Evolutionary conservation across 2,113 vertebrate species (phyloP).

Genomic region (Chaetorhynchus papuensis): DNA sequence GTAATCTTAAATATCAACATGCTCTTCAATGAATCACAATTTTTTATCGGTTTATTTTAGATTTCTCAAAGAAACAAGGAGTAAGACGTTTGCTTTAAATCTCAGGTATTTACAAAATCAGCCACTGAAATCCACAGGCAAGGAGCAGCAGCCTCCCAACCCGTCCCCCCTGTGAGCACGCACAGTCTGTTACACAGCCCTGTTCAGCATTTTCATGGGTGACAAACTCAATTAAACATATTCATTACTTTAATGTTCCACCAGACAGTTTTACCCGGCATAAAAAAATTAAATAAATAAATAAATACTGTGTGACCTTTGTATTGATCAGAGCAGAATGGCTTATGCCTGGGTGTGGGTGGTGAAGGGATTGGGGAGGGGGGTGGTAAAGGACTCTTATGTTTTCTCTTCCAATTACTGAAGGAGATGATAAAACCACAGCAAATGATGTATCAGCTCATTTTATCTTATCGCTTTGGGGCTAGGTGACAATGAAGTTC

Average conservation of each 20-base stretch:
- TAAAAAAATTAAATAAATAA: slow-evolving; percentile 73
- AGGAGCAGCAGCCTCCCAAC: not conserved
- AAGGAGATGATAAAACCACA: slow-evolving; percentile 84
- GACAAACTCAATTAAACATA: slow-evolving; percentile 82
- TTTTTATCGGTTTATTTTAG: not conserved
- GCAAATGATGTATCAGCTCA: slow-evolving; percentile 89
- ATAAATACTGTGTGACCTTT: slow-evolving; percentile 75
- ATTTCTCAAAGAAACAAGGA: not conserved
- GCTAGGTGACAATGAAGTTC: slow-evolving; percentile 89
- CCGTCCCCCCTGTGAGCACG: not conserved
- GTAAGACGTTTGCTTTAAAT: not conserved
- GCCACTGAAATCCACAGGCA: not conserved
- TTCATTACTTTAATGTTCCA: slow-evolving; percentile 78
- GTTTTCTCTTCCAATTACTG: slow-evolving; percentile 85
- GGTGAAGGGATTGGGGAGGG: slow-evolving; percentile 54
- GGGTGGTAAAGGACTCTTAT: slow-evolving; percentile 65
- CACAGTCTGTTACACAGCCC: slow-evolving; percentile 24
- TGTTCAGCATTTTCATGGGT: slow-evolving; percentile 69
- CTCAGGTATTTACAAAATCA: not conserved
- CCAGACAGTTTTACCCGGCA: slow-evolving; percentile 65
- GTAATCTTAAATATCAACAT: not conserved
- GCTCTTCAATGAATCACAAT: not conserved
- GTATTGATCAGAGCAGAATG: slow-evolving; percentile 77
- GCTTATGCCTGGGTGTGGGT: slow-evolving; percentile 67
- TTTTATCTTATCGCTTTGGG: slow-evolving; percentile 86